Evolutionary conservation across 2,113 vertebrate genomes (phyloP), one percentile per base, ranked within the genome.

Genomic region (Cinclus mexicanus): DNA sequence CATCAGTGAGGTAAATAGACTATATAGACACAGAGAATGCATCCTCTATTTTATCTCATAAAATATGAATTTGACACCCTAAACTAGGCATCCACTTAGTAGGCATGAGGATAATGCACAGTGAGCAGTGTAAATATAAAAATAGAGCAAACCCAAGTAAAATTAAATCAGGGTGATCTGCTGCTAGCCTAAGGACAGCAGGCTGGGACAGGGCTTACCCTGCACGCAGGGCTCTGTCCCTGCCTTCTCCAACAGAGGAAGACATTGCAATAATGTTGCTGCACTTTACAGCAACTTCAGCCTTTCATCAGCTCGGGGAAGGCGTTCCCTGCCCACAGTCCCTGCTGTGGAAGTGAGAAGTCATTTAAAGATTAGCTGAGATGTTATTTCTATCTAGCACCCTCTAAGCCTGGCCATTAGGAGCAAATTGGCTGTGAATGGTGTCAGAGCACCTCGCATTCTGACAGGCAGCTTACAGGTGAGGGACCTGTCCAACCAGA

Each of bases 321-420:
- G 33, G 77, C 5, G 0, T 81, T 81, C 65, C 52, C 57, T 49
- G 21, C 74, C 55, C 60, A 11, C 47, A 75, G 35, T 11, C 56
- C 49, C 56, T 56, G 83, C 72, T 60, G 35, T 50, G 44, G 77
- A 83, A 60, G 11, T 57, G 59, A 63, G 64, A 75, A 87, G 80
- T 64, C 60, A 84, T 94, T 95, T 92, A 87, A 89, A 87, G 86
- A 95, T 94, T 83, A 92, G 60, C 76, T 46, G 89, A 92, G 91
- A 82, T 79, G 80, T 89, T 94, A 83, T 92, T 94, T 93, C 81
- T 84, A 89, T 71, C 72, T 60, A 89, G 74, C n/a, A 56, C 52
- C 47, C 72, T 67, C 69, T 53, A 89, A 94, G 47, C 24, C 71
- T 60, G 53, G 44, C 83, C 77, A 65, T 93, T 91, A 95, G 74